phyloP scores from a whole-genome alignment of 2,797 vertebrate species.

The Leuciscus waleckii region DNA sequence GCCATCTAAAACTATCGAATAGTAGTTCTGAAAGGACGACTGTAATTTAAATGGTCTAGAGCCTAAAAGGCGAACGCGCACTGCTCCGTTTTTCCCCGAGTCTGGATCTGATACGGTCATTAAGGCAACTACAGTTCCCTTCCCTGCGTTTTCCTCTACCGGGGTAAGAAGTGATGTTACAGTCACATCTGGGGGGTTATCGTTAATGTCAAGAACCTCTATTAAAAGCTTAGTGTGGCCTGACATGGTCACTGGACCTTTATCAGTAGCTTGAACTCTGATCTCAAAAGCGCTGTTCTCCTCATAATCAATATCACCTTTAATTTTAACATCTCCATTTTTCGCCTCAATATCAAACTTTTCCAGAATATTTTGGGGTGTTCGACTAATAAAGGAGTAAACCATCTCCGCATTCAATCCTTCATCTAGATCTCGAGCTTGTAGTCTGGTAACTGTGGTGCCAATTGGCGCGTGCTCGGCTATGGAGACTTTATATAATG shows the following conservation, averaged over 20 bases:
- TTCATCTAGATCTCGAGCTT: constrained; percentile 61
- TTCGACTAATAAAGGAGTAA: constrained; percentile 58
- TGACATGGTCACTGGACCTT: constrained; percentile 58
- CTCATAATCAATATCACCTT: constrained; percentile 57
- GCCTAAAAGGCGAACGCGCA: constrained; percentile 32
- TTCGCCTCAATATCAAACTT: constrained; percentile 49
- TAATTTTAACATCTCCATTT: constrained; percentile 54
- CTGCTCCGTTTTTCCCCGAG: constrained; percentile 52
- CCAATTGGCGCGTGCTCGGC: constrained; percentile 43
- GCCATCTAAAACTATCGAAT: constrained; percentile 56
- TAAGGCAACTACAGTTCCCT: constrained; percentile 65
- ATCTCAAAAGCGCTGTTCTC: constrained; percentile 59
- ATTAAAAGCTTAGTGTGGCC: constrained; percentile 67
- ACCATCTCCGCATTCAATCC: constrained; percentile 58
- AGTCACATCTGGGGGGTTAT: constrained; percentile 62
- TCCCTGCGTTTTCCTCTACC: constrained; percentile 61
- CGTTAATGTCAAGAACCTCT: constrained; percentile 67
- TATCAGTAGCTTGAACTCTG: constrained; percentile 65
- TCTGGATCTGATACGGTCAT: constrained; percentile 65
- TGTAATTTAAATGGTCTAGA: constrained; percentile 58
- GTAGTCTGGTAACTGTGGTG: constrained; percentile 44
- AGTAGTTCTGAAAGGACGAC: constrained; percentile 61
- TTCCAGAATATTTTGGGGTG: constrained; percentile 28
- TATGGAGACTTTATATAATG: constrained; percentile 57
- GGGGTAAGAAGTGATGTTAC: constrained; percentile 63